Evolutionary conservation across 53 echinoderm and acorn worm species (phyloP).

Genomic region (Pentamera pediparva): DNA sequence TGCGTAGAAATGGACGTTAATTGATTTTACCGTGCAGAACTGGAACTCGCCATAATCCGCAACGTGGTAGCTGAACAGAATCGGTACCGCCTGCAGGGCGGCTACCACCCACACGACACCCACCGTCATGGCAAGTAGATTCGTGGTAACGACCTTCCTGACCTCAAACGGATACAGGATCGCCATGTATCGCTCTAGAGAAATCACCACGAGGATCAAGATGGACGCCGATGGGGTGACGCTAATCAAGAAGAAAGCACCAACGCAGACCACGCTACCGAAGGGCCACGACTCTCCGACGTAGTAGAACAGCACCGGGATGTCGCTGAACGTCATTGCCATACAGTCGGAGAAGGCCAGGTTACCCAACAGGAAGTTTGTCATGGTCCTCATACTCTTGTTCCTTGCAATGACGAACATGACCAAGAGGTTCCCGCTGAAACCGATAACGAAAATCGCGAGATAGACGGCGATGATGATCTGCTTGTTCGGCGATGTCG

Average conservation of each 20-base stretch:
- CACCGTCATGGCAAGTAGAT: conserved; percentile 56
- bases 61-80: conserved; percentile 36
- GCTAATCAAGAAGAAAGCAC: conserved; percentile 52
- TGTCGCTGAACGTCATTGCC: conserved; percentile 73
- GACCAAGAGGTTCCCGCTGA: conserved; percentile 77
- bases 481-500: conserved; percentile 42
- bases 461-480: conserved; percentile 65
- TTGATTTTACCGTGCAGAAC: conserved; percentile 30
- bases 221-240: conserved; percentile 75
- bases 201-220: conserved; percentile 71
- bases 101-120: conserved; percentile 65
- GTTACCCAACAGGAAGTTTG: conserved; percentile 88
- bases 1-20: conserved; percentile 5
- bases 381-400: conserved; percentile 89
- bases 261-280: conserved; percentile 56
- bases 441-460: conserved; percentile 61
- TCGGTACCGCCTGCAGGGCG: conserved; percentile 46
- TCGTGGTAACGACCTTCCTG: conserved; percentile 58
- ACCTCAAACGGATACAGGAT: conserved; percentile 79
- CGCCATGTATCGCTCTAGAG: conserved; percentile 82
- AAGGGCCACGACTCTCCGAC: conserved; percentile 60
- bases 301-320: conserved; percentile 67
- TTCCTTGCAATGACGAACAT: conserved; percentile 78
- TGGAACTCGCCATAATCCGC: conserved; percentile 7
- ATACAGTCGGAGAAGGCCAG: conserved; percentile 77